Base-by-base conservation (phyloP, 2,888 invertebrate genomes). In the Heliconius ethilla region DNA sequence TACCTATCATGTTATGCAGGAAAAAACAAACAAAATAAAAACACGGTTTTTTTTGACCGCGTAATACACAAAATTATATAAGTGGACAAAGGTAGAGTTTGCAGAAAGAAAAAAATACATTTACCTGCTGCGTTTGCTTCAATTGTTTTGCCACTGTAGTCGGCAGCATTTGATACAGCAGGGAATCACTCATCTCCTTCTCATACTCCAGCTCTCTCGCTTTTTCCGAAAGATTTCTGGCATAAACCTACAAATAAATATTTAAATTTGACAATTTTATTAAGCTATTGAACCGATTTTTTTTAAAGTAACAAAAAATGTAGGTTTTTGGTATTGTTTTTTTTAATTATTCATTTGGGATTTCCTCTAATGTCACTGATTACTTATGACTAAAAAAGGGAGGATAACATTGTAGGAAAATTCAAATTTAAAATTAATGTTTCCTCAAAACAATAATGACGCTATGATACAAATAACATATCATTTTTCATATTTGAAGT, bases 121-220 rank as follows among this genome's bases (percentile, higher is more conserved):
- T 75, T 87, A 97, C 98, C 96, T 97, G 97, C 89, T 97, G 96
- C 0, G 97, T 97, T 88, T 97, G 97, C 87, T 98, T 98, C 76
- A 98, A 89, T 87, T 98, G 97, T 85, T 97, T 97, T 0, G 98
- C 98, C 2, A 98, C 98, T 85, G 97, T 97, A 0, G 97, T 96
- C 0, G 98, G 98, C 75, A 98, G 87, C 98, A 98, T 98, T 90
- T 98, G 98, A 87, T 97, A 97, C 2, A 98, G 94, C 25, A 98
- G 90, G 0, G 97, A 96, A 86, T 98, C 98, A 84, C 97, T 97
- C 83, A 97, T 95, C 81, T 96, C 96, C 85, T 98, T 98, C 86
- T 98, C 98, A 70, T 96, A 95, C 86, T 97, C 97, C 83, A 98
- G 87, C 88, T 98, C 98, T 77, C 96, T 96, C 0, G 98, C 98